Base-by-base conservation (phyloP, 2,113 vertebrate genomes). In the Pelmatolapia mariae region DNA sequence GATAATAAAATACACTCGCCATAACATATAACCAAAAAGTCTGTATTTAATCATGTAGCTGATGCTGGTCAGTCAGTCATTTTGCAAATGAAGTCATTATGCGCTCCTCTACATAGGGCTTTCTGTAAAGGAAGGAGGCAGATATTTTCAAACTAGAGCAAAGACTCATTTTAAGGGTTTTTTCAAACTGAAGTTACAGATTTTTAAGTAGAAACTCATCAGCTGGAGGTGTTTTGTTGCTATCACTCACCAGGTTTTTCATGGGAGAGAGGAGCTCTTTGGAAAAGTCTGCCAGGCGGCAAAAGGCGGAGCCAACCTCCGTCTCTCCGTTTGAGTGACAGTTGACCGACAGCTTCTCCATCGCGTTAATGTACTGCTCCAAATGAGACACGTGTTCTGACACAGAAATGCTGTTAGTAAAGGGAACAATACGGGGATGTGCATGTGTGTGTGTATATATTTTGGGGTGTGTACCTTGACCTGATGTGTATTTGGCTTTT, bases 311-410 rank as follows among this genome's bases (percentile, higher is more conserved):
- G 79, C 93, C 93, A 1, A 94, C 93, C 89, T 95, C 94, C 0
- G 82, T 10, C 89, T 95, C 94, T 80, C 93, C 94, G 8, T 92
- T 94, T 43, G 94, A 94, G 86, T 94, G 93, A 82, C 94, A 95
- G 91, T 94, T 94, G 50, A 95, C 88, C 0, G 94, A 93, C 33
- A 95, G 89, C 79, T 94, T 95, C 91, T 95, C 93, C 94, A 95
- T 94, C 1, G 94, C 91, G 5, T 88, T 80, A 5, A 95, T 95
- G 86, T 94, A 95, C 82, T 95, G 94, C 93, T 95, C 93, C 73
- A 94, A 80, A 47, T 95, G 87, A 81, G 91, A 92, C 38, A 95
- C 91, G 31, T 95, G 94, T 8, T 94, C 94, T 95, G 88, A 84
- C 4, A 13, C 24, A 79, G 43, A 82, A 9, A 18, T 5, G 4